Conservation (phyloP, 2,888 invertebrate species). For the Oxytorus armatus region DNA sequence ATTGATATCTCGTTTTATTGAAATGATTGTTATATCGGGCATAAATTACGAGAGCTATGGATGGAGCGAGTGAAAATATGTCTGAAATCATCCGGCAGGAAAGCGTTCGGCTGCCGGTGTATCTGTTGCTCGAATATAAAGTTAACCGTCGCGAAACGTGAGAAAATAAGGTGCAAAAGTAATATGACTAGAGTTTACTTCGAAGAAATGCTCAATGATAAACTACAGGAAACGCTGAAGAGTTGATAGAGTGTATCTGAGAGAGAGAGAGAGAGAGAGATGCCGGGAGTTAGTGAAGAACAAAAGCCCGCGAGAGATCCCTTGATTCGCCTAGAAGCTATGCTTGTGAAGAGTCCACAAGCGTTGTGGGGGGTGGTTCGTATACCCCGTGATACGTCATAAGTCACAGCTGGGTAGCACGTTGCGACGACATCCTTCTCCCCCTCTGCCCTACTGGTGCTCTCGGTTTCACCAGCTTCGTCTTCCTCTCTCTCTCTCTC, state of each 20-base stretch:
- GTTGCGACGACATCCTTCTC: constrained; percentile 80
- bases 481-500: background rate
- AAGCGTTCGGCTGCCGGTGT: too few relatives aligned
- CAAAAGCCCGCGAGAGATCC: constrained; percentile 22
- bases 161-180: constrained; percentile 17
- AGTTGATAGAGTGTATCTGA: constrained; percentile 8
- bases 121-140: background rate
- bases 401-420: constrained; percentile 83
- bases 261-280: constrained; percentile 3
- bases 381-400: constrained; percentile 79
- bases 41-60: background rate
- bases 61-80: background rate
- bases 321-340: constrained; percentile 29
- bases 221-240: background rate
- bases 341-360: constrained; percentile 3
- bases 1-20: too few relatives aligned
- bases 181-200: constrained; percentile 1
- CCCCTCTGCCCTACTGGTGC: constrained; percentile 53
- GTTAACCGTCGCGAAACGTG: background rate
- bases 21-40: background rate
- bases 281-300: constrained; percentile 21
- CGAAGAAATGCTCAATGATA: background rate
- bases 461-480: constrained; percentile 35
- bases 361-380: constrained; percentile 69
- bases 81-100: background rate